A percentile compares a stretch with the other conserved stretches of the same genome.
phyloP scores from a whole-genome alignment of 2,113 vertebrate genomes.

The Grammomys surdaster region DNA sequence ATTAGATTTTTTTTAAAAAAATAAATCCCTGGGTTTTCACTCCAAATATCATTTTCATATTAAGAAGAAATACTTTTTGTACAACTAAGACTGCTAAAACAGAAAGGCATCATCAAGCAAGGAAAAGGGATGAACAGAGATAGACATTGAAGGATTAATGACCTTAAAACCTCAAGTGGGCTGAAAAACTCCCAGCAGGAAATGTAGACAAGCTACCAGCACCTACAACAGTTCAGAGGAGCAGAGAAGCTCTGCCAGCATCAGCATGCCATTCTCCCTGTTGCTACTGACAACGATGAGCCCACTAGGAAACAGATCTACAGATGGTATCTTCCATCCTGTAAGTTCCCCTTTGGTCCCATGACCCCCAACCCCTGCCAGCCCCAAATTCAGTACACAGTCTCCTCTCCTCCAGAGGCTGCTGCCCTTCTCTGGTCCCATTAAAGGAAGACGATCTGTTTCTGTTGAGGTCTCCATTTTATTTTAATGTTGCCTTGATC shows the following conservation, averaged over 20 bases:
- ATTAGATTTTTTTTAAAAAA: not conserved
- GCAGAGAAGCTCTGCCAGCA: not conserved
- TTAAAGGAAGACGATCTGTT: not conserved
- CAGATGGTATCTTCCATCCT: not conserved
- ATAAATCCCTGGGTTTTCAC: not conserved
- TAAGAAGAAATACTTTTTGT: not conserved
- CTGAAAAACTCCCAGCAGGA: not conserved
- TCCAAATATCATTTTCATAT: not conserved
- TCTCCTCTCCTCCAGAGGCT: not conserved
- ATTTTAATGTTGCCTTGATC: not conserved
- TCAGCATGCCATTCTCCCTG: not conserved
- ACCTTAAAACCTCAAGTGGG: not conserved
- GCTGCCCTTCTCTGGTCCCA: not conserved
- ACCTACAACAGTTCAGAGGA: not conserved
- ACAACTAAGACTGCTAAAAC: not conserved
- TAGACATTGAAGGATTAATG: not conserved
- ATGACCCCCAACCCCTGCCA: not conserved
- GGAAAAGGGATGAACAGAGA: not conserved
- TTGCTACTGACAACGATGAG: too few species aligned
- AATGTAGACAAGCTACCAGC: not conserved
- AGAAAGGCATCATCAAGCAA: not conserved
- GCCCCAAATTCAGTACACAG: not conserved
- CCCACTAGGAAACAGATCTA: not conserved
- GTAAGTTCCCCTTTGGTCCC: not conserved
- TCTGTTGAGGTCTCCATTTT: not conserved